A percentile compares a stretch with the other conserved stretches of the same genome.
These are phyloP conservation scores for Dolichotis patagonum DNA, from an alignment of 2,113 vertebrate genomes.

Conservation along the genomic window DNA sequence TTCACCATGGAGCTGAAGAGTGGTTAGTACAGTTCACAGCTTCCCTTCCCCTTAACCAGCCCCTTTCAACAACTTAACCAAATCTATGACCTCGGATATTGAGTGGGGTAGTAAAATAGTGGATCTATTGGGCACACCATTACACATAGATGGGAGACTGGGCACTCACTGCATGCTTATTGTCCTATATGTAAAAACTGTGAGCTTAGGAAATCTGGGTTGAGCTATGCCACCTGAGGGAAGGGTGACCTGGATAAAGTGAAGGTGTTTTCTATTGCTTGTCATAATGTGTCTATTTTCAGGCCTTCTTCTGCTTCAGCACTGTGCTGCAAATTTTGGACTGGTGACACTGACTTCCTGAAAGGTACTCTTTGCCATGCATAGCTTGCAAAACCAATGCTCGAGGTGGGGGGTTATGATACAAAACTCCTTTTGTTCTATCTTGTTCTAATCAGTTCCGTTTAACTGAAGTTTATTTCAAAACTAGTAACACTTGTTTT, in stretches of 20 bases:
- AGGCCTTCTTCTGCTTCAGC: background rate
- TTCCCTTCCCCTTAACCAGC: background rate
- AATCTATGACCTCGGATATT: background rate
- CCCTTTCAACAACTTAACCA: background rate
- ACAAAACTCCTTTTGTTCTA: background rate
- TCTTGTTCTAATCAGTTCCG: background rate
- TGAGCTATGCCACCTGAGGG: background rate
- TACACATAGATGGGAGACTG: too few relatives aligned
- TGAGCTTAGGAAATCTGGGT: background rate
- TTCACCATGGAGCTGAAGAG: background rate
- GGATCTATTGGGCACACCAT: background rate
- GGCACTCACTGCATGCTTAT: background rate
- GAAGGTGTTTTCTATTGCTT: background rate
- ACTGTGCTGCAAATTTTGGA: background rate
- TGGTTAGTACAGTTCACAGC: too few relatives aligned
- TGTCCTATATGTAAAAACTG: background rate
- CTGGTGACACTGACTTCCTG: background rate
- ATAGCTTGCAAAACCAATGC: background rate
- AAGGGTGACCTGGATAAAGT: background rate
- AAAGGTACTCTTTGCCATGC: background rate
- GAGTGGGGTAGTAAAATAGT: background rate
- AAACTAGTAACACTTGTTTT: background rate
- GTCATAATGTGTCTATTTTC: background rate
- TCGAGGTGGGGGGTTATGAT: background rate
- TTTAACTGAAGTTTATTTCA: slow-evolving; percentile 15